Evolutionary conservation across 2,113 vertebrate genomes (phyloP).

Genomic region (Anolis sagrei): DNA sequence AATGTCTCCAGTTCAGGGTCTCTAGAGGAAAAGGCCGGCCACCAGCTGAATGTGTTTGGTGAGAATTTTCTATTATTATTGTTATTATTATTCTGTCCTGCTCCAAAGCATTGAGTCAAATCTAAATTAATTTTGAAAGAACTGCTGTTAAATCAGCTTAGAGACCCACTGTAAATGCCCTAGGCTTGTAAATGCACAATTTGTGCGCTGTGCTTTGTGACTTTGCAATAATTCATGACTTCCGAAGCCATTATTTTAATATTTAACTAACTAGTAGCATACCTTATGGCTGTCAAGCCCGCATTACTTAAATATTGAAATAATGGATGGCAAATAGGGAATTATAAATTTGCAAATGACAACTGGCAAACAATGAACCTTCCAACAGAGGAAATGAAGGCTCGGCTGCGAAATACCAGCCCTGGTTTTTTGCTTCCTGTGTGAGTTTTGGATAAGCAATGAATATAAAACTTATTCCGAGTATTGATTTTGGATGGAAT

Average conservation of each 20-base stretch:
- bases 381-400: background rate
- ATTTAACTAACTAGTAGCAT: slow-evolving; percentile 23
- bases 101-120: slow-evolving; percentile 13
- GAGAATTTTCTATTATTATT: background rate
- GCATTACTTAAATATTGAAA: slow-evolving; percentile 25
- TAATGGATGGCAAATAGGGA: slow-evolving; percentile 8
- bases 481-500: background rate
- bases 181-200: slow-evolving; percentile 13
- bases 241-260: slow-evolving; percentile 24
- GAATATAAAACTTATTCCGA: background rate
- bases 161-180: background rate
- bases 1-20: background rate
- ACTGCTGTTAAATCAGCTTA: slow-evolving; percentile 16
- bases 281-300: background rate
- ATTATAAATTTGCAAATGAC: background rate
- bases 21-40: no score
- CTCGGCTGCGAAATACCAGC: background rate
- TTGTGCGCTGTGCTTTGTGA: background rate
- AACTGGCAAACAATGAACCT: background rate
- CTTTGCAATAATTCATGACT: slow-evolving; percentile 17
- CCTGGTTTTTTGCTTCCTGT: background rate
- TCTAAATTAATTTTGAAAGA: slow-evolving; percentile 2
- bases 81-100: background rate
- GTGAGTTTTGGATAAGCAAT: slow-evolving; percentile 3
- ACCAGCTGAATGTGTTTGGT: no score